phyloP scores from a whole-genome alignment of 1,140 invertebrate species.

The Drosophila bocki region DNA sequence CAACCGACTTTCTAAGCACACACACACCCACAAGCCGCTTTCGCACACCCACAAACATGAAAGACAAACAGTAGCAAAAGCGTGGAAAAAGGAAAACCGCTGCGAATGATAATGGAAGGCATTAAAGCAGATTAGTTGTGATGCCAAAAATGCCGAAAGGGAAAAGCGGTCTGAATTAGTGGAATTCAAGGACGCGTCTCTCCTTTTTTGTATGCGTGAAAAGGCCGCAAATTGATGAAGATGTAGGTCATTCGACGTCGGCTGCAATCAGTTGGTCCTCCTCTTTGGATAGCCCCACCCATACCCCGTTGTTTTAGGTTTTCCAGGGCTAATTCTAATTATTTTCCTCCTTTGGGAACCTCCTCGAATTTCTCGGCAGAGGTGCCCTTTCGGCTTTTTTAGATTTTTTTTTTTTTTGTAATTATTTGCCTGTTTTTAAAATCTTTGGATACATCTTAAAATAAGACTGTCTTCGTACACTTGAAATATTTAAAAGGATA shows the following conservation, averaged over 20 bases:
- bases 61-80: conserved; percentile 18
- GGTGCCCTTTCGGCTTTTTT: neutral
- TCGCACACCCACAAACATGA: conserved; percentile 9
- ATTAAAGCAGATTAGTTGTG: conserved; percentile 69
- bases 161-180: conserved; percentile 29
- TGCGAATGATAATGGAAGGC: conserved; percentile 54
- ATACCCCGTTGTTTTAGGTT: conserved; percentile 13
- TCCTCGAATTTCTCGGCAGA: neutral
- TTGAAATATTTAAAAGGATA: neutral
- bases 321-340: conserved; percentile 67
- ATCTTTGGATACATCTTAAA: neutral
- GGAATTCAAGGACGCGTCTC: conserved; percentile 22
- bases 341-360: conserved; percentile 43
- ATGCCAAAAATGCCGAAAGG: conserved; percentile 37
- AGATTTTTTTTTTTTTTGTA: neutral
- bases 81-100: conserved; percentile 30
- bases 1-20: conserved; percentile 19
- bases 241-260: conserved; percentile 45
- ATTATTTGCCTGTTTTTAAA: neutral
- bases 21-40: neutral
- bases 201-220: conserved; percentile 32
- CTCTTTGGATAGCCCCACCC: conserved; percentile 2
- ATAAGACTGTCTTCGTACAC: neutral
- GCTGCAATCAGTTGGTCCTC: conserved; percentile 41
- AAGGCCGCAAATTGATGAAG: conserved; percentile 30